Conservation (phyloP, 2,113 vertebrate species). For the Oxyura jamaicensis region DNA sequence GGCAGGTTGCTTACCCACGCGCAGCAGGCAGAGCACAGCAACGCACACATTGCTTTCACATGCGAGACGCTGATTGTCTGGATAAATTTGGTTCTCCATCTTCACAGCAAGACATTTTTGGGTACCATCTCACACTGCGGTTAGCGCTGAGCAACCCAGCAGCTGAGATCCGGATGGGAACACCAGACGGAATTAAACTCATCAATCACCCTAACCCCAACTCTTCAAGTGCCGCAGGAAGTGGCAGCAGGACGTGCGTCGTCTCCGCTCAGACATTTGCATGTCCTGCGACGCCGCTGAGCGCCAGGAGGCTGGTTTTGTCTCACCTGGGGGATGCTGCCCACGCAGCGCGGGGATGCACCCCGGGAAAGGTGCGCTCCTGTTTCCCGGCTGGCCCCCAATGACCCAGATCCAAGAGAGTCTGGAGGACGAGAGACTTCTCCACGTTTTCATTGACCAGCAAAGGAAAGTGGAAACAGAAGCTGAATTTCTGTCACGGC, state of each 20-base stretch:
- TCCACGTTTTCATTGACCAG: not conserved
- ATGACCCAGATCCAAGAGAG: not conserved
- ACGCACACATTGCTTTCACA: not conserved
- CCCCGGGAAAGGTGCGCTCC: not conserved
- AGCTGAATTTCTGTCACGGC: not conserved
- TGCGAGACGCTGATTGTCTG: not conserved
- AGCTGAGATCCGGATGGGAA: not conserved
- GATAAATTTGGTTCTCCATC: not conserved
- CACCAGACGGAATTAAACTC: not conserved
- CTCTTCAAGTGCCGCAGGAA: not conserved
- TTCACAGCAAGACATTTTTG: not conserved
- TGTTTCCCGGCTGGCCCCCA: not conserved
- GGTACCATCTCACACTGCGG: not conserved
- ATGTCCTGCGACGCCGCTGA: not conserved
- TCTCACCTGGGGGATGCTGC: not conserved
- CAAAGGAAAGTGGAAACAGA: not conserved
- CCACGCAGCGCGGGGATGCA: not conserved
- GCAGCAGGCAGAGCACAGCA: not conserved
- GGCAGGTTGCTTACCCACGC: not conserved
- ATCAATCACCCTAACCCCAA: not conserved
- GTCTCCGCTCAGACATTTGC: not conserved
- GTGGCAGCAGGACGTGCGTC: not conserved
- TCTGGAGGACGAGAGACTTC: not conserved
- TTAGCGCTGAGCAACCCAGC: not conserved
- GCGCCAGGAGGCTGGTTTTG: not conserved